phyloP scores from a whole-genome alignment of 1,140 invertebrate genomes.

The Sycobia sp. region DNA sequence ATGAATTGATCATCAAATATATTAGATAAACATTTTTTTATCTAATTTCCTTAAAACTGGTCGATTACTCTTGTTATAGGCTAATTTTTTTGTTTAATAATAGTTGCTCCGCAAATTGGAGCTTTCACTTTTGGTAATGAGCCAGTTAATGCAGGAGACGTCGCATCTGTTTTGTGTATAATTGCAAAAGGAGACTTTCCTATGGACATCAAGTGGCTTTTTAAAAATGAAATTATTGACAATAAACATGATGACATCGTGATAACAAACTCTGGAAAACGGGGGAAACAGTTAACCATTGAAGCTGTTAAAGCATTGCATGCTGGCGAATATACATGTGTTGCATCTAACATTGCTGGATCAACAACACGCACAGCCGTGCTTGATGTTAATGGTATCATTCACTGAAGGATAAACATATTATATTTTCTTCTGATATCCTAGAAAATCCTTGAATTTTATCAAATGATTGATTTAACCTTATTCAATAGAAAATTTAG shows the following conservation, averaged over 20 bases:
- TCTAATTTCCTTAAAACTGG: too few species aligned
- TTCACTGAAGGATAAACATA: neutral
- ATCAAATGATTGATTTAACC: neutral
- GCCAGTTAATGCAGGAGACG: conserved; percentile 74
- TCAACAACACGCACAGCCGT: conserved; percentile 69
- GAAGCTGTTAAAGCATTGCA: conserved; percentile 72
- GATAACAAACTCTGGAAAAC: conserved; percentile 69
- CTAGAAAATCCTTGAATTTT: too few species aligned
- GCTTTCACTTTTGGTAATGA: conserved; percentile 72
- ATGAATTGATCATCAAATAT: too few species aligned
- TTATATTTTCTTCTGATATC: conserved; percentile 50
- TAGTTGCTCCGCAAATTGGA: conserved; percentile 71
- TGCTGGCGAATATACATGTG: conserved; percentile 76
- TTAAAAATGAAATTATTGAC: conserved; percentile 62
- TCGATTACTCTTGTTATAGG: too few species aligned
- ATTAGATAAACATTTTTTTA: too few species aligned
- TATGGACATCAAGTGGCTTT: conserved; percentile 67
- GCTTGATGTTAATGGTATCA: conserved; percentile 77
- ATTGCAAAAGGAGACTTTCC: conserved; percentile 71
- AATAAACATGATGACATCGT: conserved; percentile 64
- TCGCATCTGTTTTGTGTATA: conserved; percentile 68
- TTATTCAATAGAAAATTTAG: neutral
- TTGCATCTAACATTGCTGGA: conserved; percentile 71
- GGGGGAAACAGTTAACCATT: conserved; percentile 74
- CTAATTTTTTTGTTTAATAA: conserved; percentile 35